phyloP scores from a whole-genome alignment of 2,113 vertebrate species.

The Melierax canorus region DNA sequence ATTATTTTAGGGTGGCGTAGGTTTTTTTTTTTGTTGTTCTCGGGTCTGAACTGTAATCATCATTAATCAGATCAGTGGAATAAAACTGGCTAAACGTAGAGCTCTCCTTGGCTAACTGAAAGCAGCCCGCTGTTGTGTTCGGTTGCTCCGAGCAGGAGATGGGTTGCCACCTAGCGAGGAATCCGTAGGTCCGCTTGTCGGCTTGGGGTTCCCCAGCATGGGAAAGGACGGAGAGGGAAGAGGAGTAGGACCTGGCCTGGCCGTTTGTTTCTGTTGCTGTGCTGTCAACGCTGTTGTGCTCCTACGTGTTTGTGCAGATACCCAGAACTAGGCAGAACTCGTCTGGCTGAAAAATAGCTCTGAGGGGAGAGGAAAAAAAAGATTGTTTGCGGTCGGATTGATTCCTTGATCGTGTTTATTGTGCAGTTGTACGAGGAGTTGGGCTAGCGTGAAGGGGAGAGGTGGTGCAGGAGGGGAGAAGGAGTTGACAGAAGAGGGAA shows the following conservation, averaged over 20 bases:
- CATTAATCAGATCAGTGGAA: neutral
- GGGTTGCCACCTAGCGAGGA: conserved; percentile 47
- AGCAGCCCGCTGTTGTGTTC: neutral
- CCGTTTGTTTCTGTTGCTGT: neutral
- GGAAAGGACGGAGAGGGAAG: neutral
- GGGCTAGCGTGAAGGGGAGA: neutral
- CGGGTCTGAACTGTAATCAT: neutral
- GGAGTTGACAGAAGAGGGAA: neutral
- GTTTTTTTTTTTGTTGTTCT: neutral
- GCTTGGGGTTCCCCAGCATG: neutral
- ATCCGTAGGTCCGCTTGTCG: neutral
- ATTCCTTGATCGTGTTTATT: neutral
- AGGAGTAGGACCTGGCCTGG: neutral
- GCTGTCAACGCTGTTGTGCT: rapidly evolving
- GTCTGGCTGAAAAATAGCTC: neutral
- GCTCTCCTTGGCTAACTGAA: neutral
- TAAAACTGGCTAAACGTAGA: neutral
- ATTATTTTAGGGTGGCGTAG: neutral
- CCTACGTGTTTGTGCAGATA: neutral
- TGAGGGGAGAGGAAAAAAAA: neutral
- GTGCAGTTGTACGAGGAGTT: neutral
- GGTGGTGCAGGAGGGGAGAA: neutral
- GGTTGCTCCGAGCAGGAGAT: neutral
- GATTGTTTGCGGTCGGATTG: neutral
- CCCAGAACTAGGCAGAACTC: neutral